Evolutionary conservation across 1,140 invertebrate genomes (phyloP), one percentile per base, ranked within the genome.

Genomic region (Pseudomyrmex cubaensis): DNA sequence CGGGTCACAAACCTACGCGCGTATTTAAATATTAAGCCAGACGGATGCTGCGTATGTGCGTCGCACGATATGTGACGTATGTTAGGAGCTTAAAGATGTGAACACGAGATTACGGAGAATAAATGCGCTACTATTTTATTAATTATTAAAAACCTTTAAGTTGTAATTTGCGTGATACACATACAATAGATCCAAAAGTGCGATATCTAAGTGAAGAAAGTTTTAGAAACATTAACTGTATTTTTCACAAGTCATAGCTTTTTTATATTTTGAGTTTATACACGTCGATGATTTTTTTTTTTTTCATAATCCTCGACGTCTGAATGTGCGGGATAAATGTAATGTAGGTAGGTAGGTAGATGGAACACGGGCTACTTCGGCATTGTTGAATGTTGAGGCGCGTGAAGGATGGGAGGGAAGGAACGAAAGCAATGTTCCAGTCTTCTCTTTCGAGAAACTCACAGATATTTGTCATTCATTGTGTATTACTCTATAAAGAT

Each of bases 21-120:
- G 84, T 90, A 91, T 91, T 91, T 87, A 90, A 92, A 92, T 92
- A 87, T 92, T 92, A 90, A 90, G 84, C 83, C 76, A 54, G 20
- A 57, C 57, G 46, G 10, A 56, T 54, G 61, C 66, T 82, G 72
- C 83, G 57, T 8, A 54, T 67, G 46, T 69, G 56, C 52, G 52
- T 59, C 61, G 76, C n/a, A 15, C 73, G 59, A 76, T 35, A 25
- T 46, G 35, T 73, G 61, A 59, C 70, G 69, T 62, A 59, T 66
- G 69, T 62, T 72, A n/a, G 54, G 54, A 64, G 12, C 78, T 46
- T n/a, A 52, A 44, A 67, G 62, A 64, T 69, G 67, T 64, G 35
- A 35, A 56, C 56, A 75, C 52, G 57, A 44, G 66, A 73, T 76
- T 44, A 25, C 12, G 48, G 56, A 86, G 74, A 9, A 54, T 5